phyloP scores from a whole-genome alignment of 2,113 vertebrate genomes.

The Apus apus region DNA sequence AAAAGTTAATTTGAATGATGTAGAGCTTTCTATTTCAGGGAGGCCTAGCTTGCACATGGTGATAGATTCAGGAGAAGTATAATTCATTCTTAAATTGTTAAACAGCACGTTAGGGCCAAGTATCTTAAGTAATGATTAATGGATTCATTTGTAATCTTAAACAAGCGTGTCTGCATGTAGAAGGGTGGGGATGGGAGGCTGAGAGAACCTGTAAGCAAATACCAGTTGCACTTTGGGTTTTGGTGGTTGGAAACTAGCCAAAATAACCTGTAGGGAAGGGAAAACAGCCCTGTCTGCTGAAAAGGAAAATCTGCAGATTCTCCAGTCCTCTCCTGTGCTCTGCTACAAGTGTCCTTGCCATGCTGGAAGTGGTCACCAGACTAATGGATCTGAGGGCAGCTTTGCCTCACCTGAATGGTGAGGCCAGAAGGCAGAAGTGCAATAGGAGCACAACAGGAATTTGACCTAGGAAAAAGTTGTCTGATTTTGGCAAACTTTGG shows the following conservation, averaged over 20 bases:
- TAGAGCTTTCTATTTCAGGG: conserved; percentile 75
- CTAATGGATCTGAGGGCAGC: not conserved
- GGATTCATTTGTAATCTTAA: conserved; percentile 52
- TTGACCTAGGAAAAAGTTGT: not conserved
- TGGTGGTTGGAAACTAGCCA: not conserved
- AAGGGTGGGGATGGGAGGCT: not conserved
- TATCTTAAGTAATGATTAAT: conserved; percentile 11
- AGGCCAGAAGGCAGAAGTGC: not conserved
- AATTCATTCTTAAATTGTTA: conserved; percentile 72
- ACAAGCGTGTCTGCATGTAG: not conserved
- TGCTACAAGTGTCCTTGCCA: not conserved
- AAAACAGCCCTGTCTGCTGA: not conserved
- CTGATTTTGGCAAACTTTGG: not conserved
- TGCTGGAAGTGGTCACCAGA: not conserved
- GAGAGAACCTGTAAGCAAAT: conserved; percentile 49
- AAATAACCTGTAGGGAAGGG: not conserved
- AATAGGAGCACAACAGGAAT: not conserved
- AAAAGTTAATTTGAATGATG: conserved; percentile 81
- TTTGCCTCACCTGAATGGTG: not conserved
- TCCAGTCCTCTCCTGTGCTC: not conserved
- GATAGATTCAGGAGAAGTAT: conserved; percentile 71
- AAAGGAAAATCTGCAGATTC: not conserved
- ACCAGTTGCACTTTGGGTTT: not conserved
- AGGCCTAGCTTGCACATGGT: conserved; percentile 65
- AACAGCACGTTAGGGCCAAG: conserved; percentile 31